phyloP scores from a whole-genome alignment of 2,888 invertebrate species.

The Coremacera marginata region DNA sequence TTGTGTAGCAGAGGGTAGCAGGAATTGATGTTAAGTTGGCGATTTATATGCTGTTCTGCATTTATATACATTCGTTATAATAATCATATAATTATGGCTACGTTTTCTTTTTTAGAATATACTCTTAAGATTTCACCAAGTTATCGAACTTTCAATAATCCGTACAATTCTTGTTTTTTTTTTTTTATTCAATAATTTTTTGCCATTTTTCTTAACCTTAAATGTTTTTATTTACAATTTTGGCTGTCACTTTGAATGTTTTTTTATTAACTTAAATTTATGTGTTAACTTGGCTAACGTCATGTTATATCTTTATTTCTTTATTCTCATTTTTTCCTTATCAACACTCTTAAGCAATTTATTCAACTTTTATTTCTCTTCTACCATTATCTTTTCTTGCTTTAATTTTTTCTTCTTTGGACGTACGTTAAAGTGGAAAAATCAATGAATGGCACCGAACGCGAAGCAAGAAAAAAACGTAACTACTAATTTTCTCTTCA shows the following conservation, averaged over 20 bases:
- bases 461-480: slow-evolving; percentile 19
- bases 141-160: background rate
- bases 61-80: background rate
- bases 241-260: background rate
- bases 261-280: background rate
- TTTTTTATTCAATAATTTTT: background rate
- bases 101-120: background rate
- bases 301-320: background rate
- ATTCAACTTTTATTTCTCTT: slow-evolving; percentile 7
- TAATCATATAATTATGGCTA: background rate
- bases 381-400: slow-evolving; percentile 8
- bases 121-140: background rate
- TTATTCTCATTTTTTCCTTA: background rate
- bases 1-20: background rate
- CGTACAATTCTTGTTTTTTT: background rate
- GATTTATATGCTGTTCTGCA: background rate
- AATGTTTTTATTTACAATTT: background rate
- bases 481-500: background rate
- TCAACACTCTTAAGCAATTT: background rate
- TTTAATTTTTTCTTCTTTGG: background rate
- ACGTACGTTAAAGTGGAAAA: slow-evolving; percentile 55
- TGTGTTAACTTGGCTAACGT: background rate
- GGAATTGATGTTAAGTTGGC: background rate
- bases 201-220: background rate
- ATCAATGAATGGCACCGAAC: slow-evolving; percentile 58